Conservation (phyloP, 2,113 vertebrate genomes). For the Semicossyphus pulcher region DNA sequence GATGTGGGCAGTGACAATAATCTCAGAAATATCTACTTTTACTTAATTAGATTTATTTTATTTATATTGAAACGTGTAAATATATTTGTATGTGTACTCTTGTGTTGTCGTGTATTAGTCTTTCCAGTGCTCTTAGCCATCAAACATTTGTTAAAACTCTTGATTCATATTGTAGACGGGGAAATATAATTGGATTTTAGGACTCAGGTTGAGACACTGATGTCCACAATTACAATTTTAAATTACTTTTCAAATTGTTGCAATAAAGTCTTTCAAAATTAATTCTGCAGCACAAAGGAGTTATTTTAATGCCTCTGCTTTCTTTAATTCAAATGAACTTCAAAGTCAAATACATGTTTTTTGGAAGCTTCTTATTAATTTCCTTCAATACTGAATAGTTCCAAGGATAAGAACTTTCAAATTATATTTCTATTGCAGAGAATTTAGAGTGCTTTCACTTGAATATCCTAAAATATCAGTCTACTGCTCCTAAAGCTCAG, state of each 20-base stretch:
- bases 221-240: background rate
- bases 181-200: background rate
- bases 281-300: background rate
- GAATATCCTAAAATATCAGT: slow-evolving; percentile 25
- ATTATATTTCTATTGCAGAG: background rate
- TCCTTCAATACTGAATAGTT: background rate
- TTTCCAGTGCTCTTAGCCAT: too few species aligned
- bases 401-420: background rate
- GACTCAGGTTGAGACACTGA: too few species aligned
- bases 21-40: slow-evolving; percentile 9
- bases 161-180: too few species aligned
- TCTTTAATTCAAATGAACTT: background rate
- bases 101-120: too few species aligned
- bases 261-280: background rate
- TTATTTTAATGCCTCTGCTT: background rate
- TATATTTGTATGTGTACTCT: background rate
- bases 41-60: background rate
- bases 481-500: slow-evolving; percentile 2
- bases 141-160: too few species aligned
- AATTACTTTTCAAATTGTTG: background rate
- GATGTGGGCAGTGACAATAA: slow-evolving; percentile 9
- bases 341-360: background rate
- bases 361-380: background rate
- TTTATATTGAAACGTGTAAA: slow-evolving; percentile 4
- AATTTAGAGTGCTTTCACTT: slow-evolving; percentile 12